Base-by-base conservation (phyloP, 2,113 vertebrate species). In the Thalassoma bifasciatum region DNA sequence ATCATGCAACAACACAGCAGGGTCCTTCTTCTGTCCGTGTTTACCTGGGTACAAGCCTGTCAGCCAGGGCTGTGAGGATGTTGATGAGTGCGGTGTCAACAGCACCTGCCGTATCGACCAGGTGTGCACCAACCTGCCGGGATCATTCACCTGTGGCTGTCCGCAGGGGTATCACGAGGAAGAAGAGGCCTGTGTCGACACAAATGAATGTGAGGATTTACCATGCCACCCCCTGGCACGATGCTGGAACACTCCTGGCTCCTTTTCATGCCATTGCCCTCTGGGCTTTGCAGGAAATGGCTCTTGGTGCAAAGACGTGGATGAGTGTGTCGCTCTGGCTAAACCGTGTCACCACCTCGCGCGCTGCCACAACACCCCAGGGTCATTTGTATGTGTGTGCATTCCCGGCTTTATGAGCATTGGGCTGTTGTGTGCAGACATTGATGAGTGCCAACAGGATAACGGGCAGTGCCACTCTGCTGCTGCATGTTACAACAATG, bases 381-480 rank as follows among this genome's bases (percentile, higher is more conserved):
- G 95, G 11, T 95, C 94, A 22, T 95, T 91, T 72, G 10, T 87
- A 40, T 95, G 95, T 56, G 54, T 46, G 6, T 95, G 94, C 47
- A 44, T 10, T 16, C 47, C 77, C 0, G 94, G 95, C 17, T 93
- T 92, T 60, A 16, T 93, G n/a, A 85, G 86, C 34, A 47, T 89
- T 1, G 92, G 93, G 5, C 40, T 81, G 6, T 51, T 92, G 10
- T 95, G 94, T 30, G 80, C 91, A 5, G 95, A 95, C 75, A 56
- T 93, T 57, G 89, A 95, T 44, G 95, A 95, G 79, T 95, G 95
- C 73, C 89, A 86, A 66, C 72, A 86, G 70, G 72, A 66, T 26
- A 80, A 86, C 24, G 84, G 88, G 4, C 72, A 60, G 4, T 95
- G 95, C 62, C 93, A 94, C 82, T 56, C 77, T 52, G 83, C 89